Percentiles rank a stretch among this genome's conserved stretches.
These are phyloP conservation scores for Prolemur simus DNA, from an alignment of 2,113 vertebrate genomes.

Conservation along the genomic window DNA sequence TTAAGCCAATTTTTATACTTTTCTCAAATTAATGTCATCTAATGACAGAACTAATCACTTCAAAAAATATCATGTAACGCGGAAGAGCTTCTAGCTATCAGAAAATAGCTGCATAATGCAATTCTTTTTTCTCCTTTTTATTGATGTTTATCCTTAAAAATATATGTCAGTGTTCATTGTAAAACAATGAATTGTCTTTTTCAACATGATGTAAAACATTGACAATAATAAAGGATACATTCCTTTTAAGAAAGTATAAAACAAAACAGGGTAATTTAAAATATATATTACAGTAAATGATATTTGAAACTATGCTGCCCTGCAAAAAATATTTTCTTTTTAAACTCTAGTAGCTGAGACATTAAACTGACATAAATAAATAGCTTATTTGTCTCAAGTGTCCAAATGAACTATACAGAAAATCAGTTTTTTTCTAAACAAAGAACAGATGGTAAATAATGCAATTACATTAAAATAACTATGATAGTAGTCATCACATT, in stretches of 20 bases:
- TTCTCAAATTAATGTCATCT: not conserved
- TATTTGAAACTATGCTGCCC: conserved; percentile 53
- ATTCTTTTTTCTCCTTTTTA: not conserved
- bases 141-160: not conserved
- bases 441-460: conserved; percentile 84
- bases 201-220: conserved; percentile 8
- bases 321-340: conserved; percentile 70
- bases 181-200: conserved; percentile 32
- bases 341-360: conserved; percentile 70
- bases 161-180: conserved; percentile 42
- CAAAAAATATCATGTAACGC: not conserved
- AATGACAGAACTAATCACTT: not conserved
- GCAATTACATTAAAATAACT: conserved; percentile 78
- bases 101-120: not conserved
- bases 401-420: conserved; percentile 79
- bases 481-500: conserved; percentile 65
- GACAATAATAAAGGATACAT: conserved; percentile 34
- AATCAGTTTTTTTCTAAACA: conserved; percentile 82
- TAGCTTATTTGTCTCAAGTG: conserved; percentile 81
- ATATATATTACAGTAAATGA: conserved; percentile 59
- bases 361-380: conserved; percentile 80
- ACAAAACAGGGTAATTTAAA: conserved; percentile 62
- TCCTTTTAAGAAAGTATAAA: conserved; percentile 65
- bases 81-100: not conserved
- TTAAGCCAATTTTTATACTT: not conserved